phyloP scores from a whole-genome alignment of 1,140 invertebrate species.

The Sesamia nonagrioides region DNA sequence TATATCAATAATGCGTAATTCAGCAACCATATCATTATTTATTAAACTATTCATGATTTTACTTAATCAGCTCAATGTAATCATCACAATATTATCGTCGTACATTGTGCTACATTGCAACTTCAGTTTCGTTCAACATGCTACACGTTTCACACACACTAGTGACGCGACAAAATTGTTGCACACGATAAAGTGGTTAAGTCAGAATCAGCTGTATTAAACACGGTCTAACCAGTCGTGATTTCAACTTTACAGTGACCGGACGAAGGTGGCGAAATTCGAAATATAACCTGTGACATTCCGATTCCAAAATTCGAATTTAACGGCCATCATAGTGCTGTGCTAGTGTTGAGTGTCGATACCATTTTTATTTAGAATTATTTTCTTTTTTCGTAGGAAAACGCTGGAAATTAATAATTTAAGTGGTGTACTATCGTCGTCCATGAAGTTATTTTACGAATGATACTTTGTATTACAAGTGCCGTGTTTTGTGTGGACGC shows the following conservation, averaged over 20 bases:
- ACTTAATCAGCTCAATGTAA: background rate
- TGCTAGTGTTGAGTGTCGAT: slow-evolving; percentile 73
- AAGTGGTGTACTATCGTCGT: slow-evolving; percentile 86
- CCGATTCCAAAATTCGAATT: slow-evolving; percentile 48
- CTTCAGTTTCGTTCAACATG: slow-evolving; percentile 54
- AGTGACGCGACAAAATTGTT: slow-evolving; percentile 69
- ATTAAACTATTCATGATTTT: background rate
- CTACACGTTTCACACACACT: slow-evolving; percentile 62
- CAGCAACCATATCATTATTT: slow-evolving; percentile 6
- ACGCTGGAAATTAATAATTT: slow-evolving; percentile 87
- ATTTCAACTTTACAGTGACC: slow-evolving; percentile 87
- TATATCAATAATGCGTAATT: background rate
- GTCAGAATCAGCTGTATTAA: slow-evolving; percentile 64
- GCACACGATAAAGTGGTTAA: slow-evolving; percentile 70
- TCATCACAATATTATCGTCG: slow-evolving; percentile 5
- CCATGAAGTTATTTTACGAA: slow-evolving; percentile 87
- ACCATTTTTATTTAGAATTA: slow-evolving; percentile 72
- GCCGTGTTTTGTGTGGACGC: slow-evolving; percentile 82
- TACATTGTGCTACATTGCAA: slow-evolving; percentile 61
- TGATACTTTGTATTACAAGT: slow-evolving; percentile 85
- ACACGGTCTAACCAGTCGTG: slow-evolving; percentile 80
- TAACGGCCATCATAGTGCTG: slow-evolving; percentile 69
- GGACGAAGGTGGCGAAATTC: slow-evolving; percentile 85
- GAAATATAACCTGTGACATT: slow-evolving; percentile 78
- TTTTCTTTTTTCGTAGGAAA: slow-evolving; percentile 86